Conservation (phyloP, 2,113 vertebrate genomes). For the Odontesthes bonariensis region DNA sequence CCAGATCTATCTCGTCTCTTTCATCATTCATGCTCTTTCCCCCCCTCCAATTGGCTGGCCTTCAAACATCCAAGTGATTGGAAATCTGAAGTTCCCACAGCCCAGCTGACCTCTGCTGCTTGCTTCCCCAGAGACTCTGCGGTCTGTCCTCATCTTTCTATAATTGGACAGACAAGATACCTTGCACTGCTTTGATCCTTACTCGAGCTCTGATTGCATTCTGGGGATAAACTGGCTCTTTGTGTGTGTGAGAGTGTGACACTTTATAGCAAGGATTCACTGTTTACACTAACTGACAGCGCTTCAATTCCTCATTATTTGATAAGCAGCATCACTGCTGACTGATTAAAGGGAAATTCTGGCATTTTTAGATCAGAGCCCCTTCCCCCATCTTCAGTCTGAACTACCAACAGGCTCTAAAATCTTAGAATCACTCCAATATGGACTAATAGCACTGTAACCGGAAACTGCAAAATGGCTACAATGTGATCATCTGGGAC, state of each 20-base stretch:
- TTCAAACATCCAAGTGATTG: constrained; percentile 72
- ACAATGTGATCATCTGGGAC: too few relatives aligned
- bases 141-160: constrained; percentile 60
- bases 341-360: background rate
- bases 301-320: background rate
- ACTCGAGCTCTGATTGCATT: constrained; percentile 46
- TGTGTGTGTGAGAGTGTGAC: background rate
- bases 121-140: constrained; percentile 57
- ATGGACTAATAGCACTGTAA: background rate
- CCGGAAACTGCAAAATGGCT: background rate
- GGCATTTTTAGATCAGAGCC: background rate
- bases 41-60: constrained; percentile 47
- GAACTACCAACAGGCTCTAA: background rate
- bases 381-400: background rate
- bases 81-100: constrained; percentile 75
- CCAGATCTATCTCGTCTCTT: constrained; percentile 21
- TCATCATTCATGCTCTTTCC: constrained; percentile 39
- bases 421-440: background rate
- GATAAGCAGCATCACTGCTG: background rate
- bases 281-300: background rate
- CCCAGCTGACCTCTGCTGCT: constrained; percentile 66
- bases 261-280: constrained; percentile 4
- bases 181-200: constrained; percentile 66
- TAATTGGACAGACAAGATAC: constrained; percentile 76
- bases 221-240: constrained; percentile 31